Percentiles rank a stretch among this genome's conserved stretches.
These are phyloP conservation scores for Parnassius mnemosyne DNA, from an alignment of 2,888 invertebrate genomes.

Conservation along the genomic window DNA sequence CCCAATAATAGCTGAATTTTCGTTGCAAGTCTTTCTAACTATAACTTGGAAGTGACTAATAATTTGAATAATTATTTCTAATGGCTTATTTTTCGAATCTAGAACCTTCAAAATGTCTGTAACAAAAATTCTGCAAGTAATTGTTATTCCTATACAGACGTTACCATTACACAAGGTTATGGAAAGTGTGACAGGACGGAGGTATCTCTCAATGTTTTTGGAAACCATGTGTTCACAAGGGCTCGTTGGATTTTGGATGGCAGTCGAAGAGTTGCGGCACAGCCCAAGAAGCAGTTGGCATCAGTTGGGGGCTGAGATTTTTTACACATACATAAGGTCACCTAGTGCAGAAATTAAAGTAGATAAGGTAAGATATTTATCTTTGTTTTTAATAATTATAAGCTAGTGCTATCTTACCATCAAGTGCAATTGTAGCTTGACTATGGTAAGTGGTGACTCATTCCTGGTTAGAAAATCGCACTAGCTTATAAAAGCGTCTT, in stretches of 20 bases:
- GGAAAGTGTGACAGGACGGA: constrained; percentile 89
- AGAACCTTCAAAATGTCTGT: neutral
- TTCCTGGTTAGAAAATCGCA: no score
- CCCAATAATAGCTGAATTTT: no score
- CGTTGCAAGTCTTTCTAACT: no score
- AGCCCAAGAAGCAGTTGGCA: constrained; percentile 90
- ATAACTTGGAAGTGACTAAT: no score
- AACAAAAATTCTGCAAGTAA: no score
- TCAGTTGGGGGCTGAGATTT: constrained; percentile 94
- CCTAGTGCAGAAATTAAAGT: constrained; percentile 90
- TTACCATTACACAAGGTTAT: constrained; percentile 86
- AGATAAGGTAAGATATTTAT: constrained; percentile 79
- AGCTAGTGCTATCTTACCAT: no score
- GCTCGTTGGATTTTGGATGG: constrained; percentile 92
- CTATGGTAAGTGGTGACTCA: no score
- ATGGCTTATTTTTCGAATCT: neutral
- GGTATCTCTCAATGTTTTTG: constrained; percentile 89
- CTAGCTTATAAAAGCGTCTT: no score
- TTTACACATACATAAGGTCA: constrained; percentile 92
- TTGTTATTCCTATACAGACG: constrained; percentile 70
- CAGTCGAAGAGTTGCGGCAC: constrained; percentile 90
- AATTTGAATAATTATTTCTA: no score
- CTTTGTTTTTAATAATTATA: neutral
- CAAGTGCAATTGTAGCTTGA: no score
- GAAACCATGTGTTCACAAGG: constrained; percentile 91